Base-by-base conservation (phyloP, 2,888 invertebrate species). In the Tortrix viridana region DNA sequence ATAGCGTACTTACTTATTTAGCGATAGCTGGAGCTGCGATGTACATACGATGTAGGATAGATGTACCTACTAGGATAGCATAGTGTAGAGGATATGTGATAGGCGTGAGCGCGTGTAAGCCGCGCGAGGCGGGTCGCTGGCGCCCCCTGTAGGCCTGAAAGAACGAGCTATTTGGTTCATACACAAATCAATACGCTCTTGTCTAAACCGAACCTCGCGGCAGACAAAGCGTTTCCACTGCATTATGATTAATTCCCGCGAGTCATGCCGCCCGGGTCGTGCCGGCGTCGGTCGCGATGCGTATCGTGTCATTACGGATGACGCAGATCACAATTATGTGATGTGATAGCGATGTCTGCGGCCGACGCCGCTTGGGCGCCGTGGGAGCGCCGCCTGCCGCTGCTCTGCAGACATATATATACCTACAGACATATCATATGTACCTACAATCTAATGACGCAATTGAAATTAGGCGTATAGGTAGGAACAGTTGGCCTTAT, bases 1-100 rank as follows among this genome's bases (percentile, higher is more conserved):
- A 57, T 63, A 52, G 26, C 18, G 50, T 56, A 60, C 22, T 23
- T 56, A 60, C 22, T 23, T 62, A 58, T 46, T 53, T 58, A 63
- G 53, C 22, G 46, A 58, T 63, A 63, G 58, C 58, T 63, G 57
- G 62, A 46, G 20, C 12, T 57, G 55, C 23, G 62, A 63, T 62
- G 63, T 63, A 63, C 41, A 63, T 63, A 63, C 38, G 26, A 58
- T 52, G 47, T 19, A 57, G 14, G 12, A 32, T 56, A 61, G 50
- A 32, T 43, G 49, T 56, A 50, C n/a, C n/a, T n/a, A n/a, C 26
- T 52, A 57, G 50, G 56, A 23, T 62, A 62, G 50, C 22, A 22
- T 53, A 63, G 47, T 22, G 6, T 57, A 53, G 38, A 57, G 26
- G 63, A 53, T 62, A 52, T 53, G 63, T 58, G 57, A 58, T 53